These are phyloP conservation scores for Ceramica pisi DNA, from an alignment of 2,888 invertebrate genomes.

Conservation along the genomic window DNA sequence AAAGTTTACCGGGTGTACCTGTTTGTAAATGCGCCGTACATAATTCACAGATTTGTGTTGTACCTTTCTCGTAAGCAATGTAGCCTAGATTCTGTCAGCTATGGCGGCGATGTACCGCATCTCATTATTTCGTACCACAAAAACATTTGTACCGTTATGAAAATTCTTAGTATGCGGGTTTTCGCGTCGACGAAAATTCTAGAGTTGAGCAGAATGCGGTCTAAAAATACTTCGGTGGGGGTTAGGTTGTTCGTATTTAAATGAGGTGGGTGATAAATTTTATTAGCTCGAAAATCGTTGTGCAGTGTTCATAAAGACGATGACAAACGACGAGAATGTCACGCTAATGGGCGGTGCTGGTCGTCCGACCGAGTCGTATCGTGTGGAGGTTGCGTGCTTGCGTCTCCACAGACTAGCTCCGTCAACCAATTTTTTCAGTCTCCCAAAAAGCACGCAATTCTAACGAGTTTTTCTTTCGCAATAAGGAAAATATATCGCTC, in stretches of 20 bases:
- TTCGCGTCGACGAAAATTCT: constrained; percentile 26
- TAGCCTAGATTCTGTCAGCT: constrained; percentile 29
- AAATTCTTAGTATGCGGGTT: constrained; percentile 25
- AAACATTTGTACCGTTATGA: constrained; percentile 43
- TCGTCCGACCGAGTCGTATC: background rate
- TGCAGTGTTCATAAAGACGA: constrained; percentile 46
- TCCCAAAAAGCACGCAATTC: constrained; percentile 44
- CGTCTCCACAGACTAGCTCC: constrained; percentile 7
- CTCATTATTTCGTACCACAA: constrained; percentile 39
- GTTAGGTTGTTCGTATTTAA: constrained; percentile 25
- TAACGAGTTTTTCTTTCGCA: constrained; percentile 44
- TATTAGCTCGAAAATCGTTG: constrained; percentile 15
- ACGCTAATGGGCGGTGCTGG: constrained; percentile 18
- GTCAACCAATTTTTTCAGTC: constrained; percentile 22
- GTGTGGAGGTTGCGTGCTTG: constrained; percentile 35
- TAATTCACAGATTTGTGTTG: constrained; percentile 37
- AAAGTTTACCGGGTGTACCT: constrained; percentile 21
- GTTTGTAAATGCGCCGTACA: constrained; percentile 27
- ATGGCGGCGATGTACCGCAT: constrained; percentile 26
- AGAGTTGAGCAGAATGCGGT: constrained; percentile 27
- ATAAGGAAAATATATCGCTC: constrained; percentile 47
- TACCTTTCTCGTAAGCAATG: constrained; percentile 21
- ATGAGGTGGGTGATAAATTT: constrained; percentile 21
- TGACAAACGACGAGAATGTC: constrained; percentile 27
- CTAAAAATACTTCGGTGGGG: constrained; percentile 31